phyloP scores from a whole-genome alignment of 2,113 vertebrate genomes.

The Cyrtonyx montezumae region DNA sequence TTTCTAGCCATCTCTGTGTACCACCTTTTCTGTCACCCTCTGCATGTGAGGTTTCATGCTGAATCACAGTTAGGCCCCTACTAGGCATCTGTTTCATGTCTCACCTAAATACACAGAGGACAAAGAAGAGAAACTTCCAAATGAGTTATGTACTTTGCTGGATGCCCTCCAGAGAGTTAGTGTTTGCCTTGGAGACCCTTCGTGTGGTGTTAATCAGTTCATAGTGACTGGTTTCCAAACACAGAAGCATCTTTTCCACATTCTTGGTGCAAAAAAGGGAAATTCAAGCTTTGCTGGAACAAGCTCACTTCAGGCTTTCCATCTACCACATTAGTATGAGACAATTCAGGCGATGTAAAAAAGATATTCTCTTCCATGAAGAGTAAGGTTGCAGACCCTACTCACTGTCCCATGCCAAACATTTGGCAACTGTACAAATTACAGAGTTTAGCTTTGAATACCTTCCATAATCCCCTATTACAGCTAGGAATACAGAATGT shows the following conservation, averaged over 20 bases:
- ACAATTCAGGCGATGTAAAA: neutral
- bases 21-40: neutral
- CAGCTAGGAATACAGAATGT: neutral
- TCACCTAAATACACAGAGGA: neutral
- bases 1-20: neutral
- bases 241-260: neutral
- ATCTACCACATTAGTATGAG: neutral
- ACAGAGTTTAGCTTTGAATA: neutral
- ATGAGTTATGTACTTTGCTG: neutral
- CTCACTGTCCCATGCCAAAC: rapidly evolving
- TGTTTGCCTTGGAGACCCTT: neutral
- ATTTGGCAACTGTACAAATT: rapidly evolving
- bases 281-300: neutral
- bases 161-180: rapidly evolving
- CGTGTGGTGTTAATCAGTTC: neutral
- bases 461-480: rapidly evolving
- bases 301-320: neutral
- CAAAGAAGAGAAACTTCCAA: neutral
- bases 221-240: rapidly evolving
- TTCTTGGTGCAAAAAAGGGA: neutral
- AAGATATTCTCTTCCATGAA: neutral
- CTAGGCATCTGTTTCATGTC: rapidly evolving
- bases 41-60: neutral
- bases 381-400: rapidly evolving
- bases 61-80: neutral